Evolutionary conservation across 37 sponge, comb jelly and placozoan genomes (phyloP).

Genomic region (Ianthella basta): DNA sequence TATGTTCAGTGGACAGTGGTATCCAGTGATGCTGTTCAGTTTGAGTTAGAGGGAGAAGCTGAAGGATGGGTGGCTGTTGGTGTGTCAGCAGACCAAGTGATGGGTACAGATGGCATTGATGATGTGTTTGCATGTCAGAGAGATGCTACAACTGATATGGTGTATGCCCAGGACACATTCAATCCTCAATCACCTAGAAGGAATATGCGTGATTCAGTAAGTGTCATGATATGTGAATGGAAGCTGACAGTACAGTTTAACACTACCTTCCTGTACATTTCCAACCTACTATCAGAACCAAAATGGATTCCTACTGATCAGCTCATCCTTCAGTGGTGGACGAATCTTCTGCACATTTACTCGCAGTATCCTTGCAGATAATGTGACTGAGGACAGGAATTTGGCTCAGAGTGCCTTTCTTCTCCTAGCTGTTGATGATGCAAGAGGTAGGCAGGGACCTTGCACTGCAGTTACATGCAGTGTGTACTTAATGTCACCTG

Average conservation of each 20-base stretch:
- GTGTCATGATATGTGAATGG: neutral
- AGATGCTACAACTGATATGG: neutral
- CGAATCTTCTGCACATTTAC: constrained; percentile 2
- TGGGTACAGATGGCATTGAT: constrained; percentile 32
- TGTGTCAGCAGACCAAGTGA: constrained; percentile 37
- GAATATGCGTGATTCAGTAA: neutral
- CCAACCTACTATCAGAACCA: neutral
- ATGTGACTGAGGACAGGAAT: neutral
- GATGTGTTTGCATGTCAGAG: constrained; percentile 38
- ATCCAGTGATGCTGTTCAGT: neutral
- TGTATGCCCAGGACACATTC: constrained; percentile 28
- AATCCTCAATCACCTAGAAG: constrained; percentile 27
- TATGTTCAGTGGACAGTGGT: neutral
- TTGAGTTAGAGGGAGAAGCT: neutral
- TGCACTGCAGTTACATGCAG: no score
- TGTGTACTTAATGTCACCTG: no score
- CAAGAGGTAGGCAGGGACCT: neutral
- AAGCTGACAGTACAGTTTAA: neutral
- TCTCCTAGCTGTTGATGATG: neutral
- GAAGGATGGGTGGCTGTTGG: constrained; percentile 70
- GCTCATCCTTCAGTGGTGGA: neutral
- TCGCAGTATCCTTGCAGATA: neutral
- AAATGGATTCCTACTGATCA: neutral
- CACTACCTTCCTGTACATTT: neutral
- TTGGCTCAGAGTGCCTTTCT: neutral